Evolutionary conservation across 2,888 invertebrate species (phyloP).

Genomic region (Eristalis tenax): DNA sequence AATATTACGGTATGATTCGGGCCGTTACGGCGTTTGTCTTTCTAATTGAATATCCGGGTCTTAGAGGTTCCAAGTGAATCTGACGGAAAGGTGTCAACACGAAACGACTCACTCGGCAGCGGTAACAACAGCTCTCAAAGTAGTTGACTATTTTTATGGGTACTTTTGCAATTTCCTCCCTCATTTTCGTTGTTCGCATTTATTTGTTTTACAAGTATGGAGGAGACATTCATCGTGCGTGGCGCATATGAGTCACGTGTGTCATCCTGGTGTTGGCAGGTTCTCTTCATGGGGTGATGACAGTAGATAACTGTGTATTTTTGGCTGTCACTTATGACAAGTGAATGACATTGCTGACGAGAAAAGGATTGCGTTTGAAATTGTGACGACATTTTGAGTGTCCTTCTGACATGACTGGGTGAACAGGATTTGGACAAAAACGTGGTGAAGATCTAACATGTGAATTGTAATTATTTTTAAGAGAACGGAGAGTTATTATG

Average conservation of each 20-base stretch:
- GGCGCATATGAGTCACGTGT: background rate
- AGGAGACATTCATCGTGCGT: background rate
- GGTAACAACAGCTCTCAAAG: background rate
- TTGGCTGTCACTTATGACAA: too few relatives aligned
- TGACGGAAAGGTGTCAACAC: background rate
- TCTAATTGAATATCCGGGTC: constrained; percentile 42
- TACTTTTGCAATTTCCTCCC: background rate
- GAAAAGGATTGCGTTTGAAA: too few relatives aligned
- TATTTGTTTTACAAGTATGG: background rate
- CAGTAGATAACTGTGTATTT: too few relatives aligned
- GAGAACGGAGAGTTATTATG: too few relatives aligned
- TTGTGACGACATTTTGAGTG: too few relatives aligned
- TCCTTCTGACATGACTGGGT: too few relatives aligned
- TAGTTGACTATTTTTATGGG: background rate
- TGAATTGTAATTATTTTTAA: too few relatives aligned
- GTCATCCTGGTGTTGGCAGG: background rate
- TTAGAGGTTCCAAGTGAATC: constrained; percentile 13
- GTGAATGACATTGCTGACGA: too few relatives aligned
- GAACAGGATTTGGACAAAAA: too few relatives aligned
- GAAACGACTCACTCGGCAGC: background rate
- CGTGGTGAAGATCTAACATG: too few relatives aligned
- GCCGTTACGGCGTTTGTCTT: constrained; percentile 36
- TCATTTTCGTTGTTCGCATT: background rate
- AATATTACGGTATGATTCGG: constrained; percentile 46
- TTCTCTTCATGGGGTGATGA: background rate